Conservation (phyloP, 35 echinoderm and acorn worm genomes). For the Patiria miniata region DNA sequence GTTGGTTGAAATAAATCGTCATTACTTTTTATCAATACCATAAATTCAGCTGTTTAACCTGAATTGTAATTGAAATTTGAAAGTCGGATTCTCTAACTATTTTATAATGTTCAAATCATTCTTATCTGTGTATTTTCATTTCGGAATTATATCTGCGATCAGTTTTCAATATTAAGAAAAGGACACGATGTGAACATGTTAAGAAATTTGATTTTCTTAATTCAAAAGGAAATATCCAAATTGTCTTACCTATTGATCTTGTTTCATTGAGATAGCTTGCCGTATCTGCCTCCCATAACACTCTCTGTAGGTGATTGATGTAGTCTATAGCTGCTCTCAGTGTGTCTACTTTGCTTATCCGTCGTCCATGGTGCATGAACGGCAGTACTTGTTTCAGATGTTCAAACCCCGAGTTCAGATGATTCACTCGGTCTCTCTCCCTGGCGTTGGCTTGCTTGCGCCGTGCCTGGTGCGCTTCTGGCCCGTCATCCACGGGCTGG, state of each 20-base stretch:
- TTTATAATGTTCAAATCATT: no score
- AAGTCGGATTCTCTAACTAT: no score
- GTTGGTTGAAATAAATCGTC: no score
- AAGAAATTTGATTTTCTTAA: no score
- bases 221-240: no score
- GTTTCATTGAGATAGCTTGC: constrained; percentile 14
- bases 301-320: constrained; percentile 59
- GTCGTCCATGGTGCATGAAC: constrained; percentile 63
- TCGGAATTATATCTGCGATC: no score
- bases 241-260: constrained; percentile 49
- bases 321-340: constrained; percentile 76
- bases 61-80: no score
- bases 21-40: no score
- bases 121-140: no score
- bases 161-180: no score
- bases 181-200: no score
- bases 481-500: neutral
- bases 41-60: no score
- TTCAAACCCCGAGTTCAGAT: constrained; percentile 79
- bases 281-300: constrained; percentile 51
- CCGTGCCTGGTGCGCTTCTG: neutral
- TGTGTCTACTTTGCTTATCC: constrained; percentile 84
- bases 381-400: constrained; percentile 71
- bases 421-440: constrained; percentile 78
- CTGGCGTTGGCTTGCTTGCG: constrained; percentile 64